Base-by-base conservation (phyloP, 2,113 vertebrate genomes). In the Onychorhynchus coronatus region DNA sequence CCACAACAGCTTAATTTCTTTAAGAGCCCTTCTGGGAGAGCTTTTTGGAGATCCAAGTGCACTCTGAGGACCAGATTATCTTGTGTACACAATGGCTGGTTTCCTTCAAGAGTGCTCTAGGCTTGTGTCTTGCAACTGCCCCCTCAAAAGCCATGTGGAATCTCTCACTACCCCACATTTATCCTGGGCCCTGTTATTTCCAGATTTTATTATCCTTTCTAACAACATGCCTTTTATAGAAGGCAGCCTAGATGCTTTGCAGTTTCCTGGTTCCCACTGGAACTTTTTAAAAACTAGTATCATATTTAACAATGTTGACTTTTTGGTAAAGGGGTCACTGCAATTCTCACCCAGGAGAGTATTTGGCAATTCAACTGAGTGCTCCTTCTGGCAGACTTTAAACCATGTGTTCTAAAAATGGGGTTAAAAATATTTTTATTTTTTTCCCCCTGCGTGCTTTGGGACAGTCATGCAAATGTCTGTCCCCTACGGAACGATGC, bases 251-350 rank as follows among this genome's bases (percentile, higher is more conserved):
- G 0, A 30, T 67, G 76, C 52, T 91, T 72, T 87, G 80, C 52
- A 35, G 76, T 81, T 97, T 89, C 95, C 94, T 92, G 72, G 79
- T 97, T 96, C 94, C 93, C 96, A 96, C 84, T 78, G 89, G 93
- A 93, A 91, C 76, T 77, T 95, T 83, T 71, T 75, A 74, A 85
- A 88, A 93, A 77, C 63, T 61, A 95, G 52, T 61, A 70, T 87
- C 12, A 4, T 78, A 44, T 78, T 93, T 84, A 84, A 89, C 59
- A 77, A 56, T 11, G 5, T 4, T 73, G 83, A 42, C 72, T 85
- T 84, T 73, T 49, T 35, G 65, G 75, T 84, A 53, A 75, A 74
- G 47, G 59, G 63, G 81, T 81, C 2, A 0, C 42, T 84, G 58
- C 55, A 80, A 41, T 86, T 74, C 47, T 94, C 76, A 84, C 91